Base-by-base conservation (phyloP, 1,140 invertebrate species). In the Caenorhabditis tropicalis region DNA sequence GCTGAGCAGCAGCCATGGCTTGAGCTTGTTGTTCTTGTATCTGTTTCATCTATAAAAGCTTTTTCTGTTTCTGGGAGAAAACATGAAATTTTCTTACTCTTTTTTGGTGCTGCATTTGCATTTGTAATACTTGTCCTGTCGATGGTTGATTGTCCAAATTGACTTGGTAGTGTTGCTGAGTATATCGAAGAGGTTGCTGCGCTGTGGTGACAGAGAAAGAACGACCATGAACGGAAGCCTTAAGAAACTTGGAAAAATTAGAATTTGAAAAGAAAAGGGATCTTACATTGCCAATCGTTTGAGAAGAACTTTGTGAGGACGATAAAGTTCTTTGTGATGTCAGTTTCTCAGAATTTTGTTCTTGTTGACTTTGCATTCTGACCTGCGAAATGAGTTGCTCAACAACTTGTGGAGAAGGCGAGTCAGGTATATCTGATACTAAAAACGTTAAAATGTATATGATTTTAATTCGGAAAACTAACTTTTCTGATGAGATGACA, bases 401-500 rank as follows among this genome's bases (percentile, higher is more conserved):
- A 39, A 70, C 60, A 6, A 70, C 60, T 36, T 36, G 60, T 39
- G 31, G 60, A n/a, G 60, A 36, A 27, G 60, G 60, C 7, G 33
- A 31, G 24, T 70, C 60, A 36, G 36, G 60, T 5, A 36, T 33
- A n/a, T 70, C 60, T 7, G 60, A 70, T 15, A 70, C 60, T 70
- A n/a, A 19, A 24, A 70, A 70, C 12, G 2, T 4, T 10, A 70
- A 36, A 19, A 16, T 51, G 19, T 4, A 21, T 21, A 0, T n/a
- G 49, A 51, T 2, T 21, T 51, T 51, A n/a, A 1, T 12, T 12
- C 43, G 4, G 21, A n/a, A 2, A 51, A 4, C 49, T 27, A 65
- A 60, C 48, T 80, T 80, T 84, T 84, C 46, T 84, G 82, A 79
- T 84, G 82, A n/a, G 82, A 58, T 12, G 65, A 43, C 48, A 36